Conservation (phyloP, 2,113 vertebrate species). For the Paralichthys olivaceus region DNA sequence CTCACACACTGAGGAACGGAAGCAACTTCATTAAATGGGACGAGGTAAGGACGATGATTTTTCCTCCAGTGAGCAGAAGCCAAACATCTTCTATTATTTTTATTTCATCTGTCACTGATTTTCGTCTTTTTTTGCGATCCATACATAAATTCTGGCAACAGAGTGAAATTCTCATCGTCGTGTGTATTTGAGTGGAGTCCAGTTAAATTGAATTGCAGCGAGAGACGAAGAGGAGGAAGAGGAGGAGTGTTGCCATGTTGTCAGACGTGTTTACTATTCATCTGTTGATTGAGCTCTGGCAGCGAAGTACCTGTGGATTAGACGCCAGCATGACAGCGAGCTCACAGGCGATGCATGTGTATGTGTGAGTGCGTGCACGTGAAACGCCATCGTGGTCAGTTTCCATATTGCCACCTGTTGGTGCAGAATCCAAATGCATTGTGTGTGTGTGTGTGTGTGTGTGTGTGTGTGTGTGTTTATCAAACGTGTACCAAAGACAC, state of each 20-base stretch:
- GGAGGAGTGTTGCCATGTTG: slow-evolving; percentile 30
- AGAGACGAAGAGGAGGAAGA: slow-evolving; percentile 8
- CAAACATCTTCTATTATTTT: not conserved
- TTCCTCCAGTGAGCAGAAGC: not conserved
- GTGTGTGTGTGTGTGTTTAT: not conserved
- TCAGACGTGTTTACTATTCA: slow-evolving; percentile 58
- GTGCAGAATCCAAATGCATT: slow-evolving; percentile 8
- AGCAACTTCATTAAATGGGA: slow-evolving; percentile 96
- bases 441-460: slow-evolving; percentile 13
- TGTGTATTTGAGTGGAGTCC: not conserved
- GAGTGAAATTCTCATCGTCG: not conserved
- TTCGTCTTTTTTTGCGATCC: not conserved
- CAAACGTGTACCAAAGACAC: not conserved
- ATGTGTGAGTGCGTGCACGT: not conserved
- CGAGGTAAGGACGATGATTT: slow-evolving; percentile 84
- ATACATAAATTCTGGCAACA: not conserved
- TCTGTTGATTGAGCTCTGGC: slow-evolving; percentile 58
- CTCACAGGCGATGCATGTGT: not conserved
- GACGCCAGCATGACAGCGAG: slow-evolving; percentile 5
- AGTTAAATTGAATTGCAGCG: not conserved
- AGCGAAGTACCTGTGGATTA: slow-evolving; percentile 52
- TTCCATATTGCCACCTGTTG: slow-evolving; percentile 57
- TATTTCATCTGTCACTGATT: not conserved
- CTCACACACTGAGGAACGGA: slow-evolving; percentile 86
- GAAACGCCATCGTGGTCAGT: not conserved